Percentiles rank a stretch among this genome's conserved stretches.
Evolutionary conservation across 1,140 invertebrate genomes (phyloP).

Genomic region (Ceratoteleas bidentatus): DNA sequence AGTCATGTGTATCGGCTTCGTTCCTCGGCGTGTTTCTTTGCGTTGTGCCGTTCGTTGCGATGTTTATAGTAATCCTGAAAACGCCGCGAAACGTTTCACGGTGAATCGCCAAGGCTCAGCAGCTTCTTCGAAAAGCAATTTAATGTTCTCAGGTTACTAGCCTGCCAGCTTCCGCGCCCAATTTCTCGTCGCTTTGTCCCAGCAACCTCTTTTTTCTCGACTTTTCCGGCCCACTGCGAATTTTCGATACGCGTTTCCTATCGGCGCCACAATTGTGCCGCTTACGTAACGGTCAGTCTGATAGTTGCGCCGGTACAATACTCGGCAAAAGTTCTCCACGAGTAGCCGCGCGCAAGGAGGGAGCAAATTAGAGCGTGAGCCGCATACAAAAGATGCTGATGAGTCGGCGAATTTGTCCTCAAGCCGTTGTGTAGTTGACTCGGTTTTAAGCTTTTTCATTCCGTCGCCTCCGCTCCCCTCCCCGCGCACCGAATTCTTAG

Average conservation of each 20-base stretch:
- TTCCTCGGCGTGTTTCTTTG: conserved; percentile 69
- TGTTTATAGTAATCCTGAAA: conserved; percentile 77
- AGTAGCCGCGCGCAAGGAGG: conserved; percentile 15
- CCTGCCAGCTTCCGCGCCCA: conserved; percentile 21
- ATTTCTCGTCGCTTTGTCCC: neutral
- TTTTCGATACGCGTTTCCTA: conserved; percentile 22
- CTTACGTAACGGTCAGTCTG: conserved; percentile 43
- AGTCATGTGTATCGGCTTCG: conserved; percentile 79
- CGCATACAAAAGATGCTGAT: conserved; percentile 42
- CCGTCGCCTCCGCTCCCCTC: neutral
- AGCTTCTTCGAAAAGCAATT: conserved; percentile 66
- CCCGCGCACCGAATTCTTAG: neutral
- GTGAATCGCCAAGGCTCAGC: conserved; percentile 45
- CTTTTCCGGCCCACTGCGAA: conserved; percentile 26
- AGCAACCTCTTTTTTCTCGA: neutral
- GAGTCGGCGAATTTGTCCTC: conserved; percentile 19
- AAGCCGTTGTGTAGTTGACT: conserved; percentile 11
- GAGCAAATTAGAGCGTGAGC: conserved; percentile 55
- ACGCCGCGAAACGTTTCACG: conserved; percentile 69
- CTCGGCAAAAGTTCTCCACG: conserved; percentile 44
- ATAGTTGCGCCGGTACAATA: conserved; percentile 44
- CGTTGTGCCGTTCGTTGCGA: conserved; percentile 69
- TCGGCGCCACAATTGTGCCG: conserved; percentile 42
- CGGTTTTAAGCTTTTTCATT: conserved; percentile 15
- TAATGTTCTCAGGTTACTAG: conserved; percentile 57